Evolutionary conservation across 2,113 vertebrate genomes (phyloP).

Genomic region (Etheostoma spectabile): DNA sequence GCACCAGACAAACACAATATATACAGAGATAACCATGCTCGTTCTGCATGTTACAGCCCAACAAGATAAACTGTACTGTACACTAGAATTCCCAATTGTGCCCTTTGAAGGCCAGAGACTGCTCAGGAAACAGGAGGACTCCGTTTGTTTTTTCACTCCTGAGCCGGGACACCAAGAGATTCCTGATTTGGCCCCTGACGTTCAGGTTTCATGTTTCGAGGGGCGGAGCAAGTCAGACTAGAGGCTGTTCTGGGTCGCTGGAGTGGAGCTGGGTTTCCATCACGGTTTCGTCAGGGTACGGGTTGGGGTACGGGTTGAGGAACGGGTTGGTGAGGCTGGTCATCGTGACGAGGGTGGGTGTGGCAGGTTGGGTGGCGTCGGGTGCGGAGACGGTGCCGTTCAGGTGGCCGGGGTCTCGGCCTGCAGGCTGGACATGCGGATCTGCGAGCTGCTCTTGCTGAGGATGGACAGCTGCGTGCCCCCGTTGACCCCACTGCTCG

Average conservation of each 20-base stretch:
- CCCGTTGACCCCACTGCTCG: slow-evolving; percentile 98
- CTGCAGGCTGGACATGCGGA: slow-evolving; percentile 97
- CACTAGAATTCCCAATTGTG: not conserved
- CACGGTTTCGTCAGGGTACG: slow-evolving; percentile 46
- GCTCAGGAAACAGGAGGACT: not conserved
- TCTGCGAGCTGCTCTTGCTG: slow-evolving; percentile 99
- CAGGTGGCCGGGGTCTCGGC: slow-evolving; percentile 94
- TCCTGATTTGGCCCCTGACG: slow-evolving; percentile 35
- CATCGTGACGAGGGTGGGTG: slow-evolving; percentile 64
- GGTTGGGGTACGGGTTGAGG: slow-evolving; percentile 61
- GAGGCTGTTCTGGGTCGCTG: slow-evolving; percentile 59
- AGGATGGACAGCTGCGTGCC: slow-evolving; percentile 98
- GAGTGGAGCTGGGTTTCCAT: slow-evolving; percentile 69
- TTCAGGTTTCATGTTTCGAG: slow-evolving; percentile 6
- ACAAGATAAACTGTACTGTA: not conserved
- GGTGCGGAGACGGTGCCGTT: slow-evolving; percentile 59
- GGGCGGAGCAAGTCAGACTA: slow-evolving; percentile 39
- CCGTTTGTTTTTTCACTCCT: slow-evolving; percentile 7
- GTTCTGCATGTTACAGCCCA: not conserved
- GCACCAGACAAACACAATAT: slow-evolving; percentile 56
- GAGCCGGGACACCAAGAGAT: not conserved
- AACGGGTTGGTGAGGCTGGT: slow-evolving; percentile 66
- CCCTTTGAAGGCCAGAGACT: not conserved
- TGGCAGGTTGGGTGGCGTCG: slow-evolving; percentile 16
- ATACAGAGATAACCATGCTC: slow-evolving; percentile 38